Conservation (phyloP, 2,888 invertebrate genomes). For the Lymantria monacha region DNA sequence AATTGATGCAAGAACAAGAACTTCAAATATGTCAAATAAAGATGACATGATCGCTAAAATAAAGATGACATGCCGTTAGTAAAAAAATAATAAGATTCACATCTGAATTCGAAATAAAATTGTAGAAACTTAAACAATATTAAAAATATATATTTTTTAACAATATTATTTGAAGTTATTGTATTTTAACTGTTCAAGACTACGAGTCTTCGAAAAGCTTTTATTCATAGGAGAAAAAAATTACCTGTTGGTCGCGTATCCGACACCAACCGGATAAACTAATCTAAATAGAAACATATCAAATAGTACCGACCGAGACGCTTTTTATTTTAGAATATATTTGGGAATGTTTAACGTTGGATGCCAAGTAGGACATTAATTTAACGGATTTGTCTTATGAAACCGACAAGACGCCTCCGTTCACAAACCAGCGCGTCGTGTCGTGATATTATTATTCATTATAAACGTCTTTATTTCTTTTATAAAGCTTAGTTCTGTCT, state of each 20-base stretch:
- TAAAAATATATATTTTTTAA: no score
- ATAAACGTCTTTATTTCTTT: conserved; percentile 18
- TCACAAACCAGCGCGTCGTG: conserved; percentile 10
- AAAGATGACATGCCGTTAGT: no score
- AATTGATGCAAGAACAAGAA: no score
- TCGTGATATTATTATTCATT: conserved; percentile 27
- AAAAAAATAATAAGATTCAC: no score
- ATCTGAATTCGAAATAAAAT: no score
- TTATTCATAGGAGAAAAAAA: not conserved
- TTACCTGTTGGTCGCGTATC: conserved; percentile 19
- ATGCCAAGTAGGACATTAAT: conserved; percentile 48
- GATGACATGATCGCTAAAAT: no score
- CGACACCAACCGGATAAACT: conserved; percentile 51
- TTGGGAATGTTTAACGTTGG: conserved; percentile 50
- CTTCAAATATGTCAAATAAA: no score
- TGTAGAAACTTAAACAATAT: no score
- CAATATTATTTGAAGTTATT: no score
- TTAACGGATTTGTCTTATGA: conserved; percentile 48
- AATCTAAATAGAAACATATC: conserved; percentile 44
- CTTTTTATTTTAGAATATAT: conserved; percentile 56
- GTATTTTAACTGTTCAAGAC: no score
- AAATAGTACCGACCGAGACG: conserved; percentile 45
- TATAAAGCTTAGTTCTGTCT: not conserved
- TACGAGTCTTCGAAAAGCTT: no score
- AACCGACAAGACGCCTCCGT: conserved; percentile 37